These are phyloP conservation scores for Delphinus delphis DNA, from an alignment of 2,113 vertebrate species.

Conservation along the genomic window DNA sequence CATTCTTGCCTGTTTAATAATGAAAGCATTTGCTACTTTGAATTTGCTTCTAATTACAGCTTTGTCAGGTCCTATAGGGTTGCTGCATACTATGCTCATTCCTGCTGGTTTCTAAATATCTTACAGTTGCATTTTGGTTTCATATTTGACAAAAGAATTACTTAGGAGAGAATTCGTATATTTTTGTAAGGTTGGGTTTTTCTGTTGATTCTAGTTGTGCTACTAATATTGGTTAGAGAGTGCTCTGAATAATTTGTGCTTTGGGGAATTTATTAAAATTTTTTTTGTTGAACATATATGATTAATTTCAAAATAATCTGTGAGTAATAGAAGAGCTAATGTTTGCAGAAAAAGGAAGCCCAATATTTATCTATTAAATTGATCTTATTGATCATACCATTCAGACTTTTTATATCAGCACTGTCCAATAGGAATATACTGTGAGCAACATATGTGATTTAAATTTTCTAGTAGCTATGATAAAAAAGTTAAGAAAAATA, in stretches of 20 bases:
- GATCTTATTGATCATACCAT: background rate
- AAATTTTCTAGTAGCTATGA: background rate
- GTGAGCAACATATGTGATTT: background rate
- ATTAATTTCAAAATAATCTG: background rate
- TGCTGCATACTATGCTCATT: background rate
- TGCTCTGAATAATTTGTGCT: background rate
- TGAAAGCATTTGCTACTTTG: background rate
- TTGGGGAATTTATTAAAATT: background rate
- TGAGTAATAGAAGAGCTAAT: background rate
- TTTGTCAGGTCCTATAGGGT: background rate
- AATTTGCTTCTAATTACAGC: constrained; percentile 1
- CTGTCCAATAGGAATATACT: background rate
- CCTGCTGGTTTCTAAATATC: background rate
- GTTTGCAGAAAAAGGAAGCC: background rate
- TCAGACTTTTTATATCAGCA: background rate
- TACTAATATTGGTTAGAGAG: background rate
- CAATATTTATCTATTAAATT: background rate
- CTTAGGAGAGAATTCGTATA: background rate
- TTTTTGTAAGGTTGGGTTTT: background rate
- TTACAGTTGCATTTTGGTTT: background rate
- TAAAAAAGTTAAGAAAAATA: background rate
- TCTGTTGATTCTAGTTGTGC: background rate
- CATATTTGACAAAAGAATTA: background rate
- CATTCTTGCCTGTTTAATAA: background rate
- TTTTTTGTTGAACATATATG: background rate